A percentile compares a stretch with the other conserved stretches of the same genome.
phyloP scores from a whole-genome alignment of 2,888 invertebrate genomes.

The Scotopteryx bipunctaria region DNA sequence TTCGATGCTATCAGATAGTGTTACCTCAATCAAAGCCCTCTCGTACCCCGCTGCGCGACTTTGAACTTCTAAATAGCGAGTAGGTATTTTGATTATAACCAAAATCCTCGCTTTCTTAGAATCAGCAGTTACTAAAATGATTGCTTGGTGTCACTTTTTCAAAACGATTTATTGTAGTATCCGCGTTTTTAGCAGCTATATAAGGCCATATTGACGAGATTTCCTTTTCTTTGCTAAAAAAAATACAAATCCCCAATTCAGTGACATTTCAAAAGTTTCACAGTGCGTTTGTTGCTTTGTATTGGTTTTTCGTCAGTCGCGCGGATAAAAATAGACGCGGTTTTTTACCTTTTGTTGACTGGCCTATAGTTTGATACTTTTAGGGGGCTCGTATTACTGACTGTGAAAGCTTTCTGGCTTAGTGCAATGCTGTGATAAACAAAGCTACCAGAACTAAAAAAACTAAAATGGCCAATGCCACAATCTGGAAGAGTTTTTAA shows the following conservation, averaged over 20 bases:
- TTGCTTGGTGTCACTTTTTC: no score
- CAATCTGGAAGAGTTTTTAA: no score
- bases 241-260: background rate
- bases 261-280: constrained; percentile 1
- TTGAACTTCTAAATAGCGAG: no score
- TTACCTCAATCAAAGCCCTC: no score
- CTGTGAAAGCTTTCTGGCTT: background rate
- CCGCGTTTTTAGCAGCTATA: no score
- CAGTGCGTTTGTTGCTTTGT: constrained; percentile 1
- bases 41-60: no score
- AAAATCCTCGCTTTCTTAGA: no score
- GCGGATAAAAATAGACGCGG: background rate
- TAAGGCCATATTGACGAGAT: no score
- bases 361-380: constrained; percentile 3
- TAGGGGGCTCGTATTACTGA: background rate
- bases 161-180: no score
- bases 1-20: no score
- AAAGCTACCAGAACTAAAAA: background rate
- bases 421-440: background rate
- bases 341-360: background rate
- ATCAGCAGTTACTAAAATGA: no score
- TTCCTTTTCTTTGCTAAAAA: background rate
- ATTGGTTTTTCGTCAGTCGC: background rate
- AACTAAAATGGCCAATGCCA: background rate
- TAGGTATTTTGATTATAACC: no score